A percentile compares a stretch with the other conserved stretches of the same genome.
Evolutionary conservation across 2,888 invertebrate genomes (phyloP).

Genomic region (Temnothorax ravouxi): DNA sequence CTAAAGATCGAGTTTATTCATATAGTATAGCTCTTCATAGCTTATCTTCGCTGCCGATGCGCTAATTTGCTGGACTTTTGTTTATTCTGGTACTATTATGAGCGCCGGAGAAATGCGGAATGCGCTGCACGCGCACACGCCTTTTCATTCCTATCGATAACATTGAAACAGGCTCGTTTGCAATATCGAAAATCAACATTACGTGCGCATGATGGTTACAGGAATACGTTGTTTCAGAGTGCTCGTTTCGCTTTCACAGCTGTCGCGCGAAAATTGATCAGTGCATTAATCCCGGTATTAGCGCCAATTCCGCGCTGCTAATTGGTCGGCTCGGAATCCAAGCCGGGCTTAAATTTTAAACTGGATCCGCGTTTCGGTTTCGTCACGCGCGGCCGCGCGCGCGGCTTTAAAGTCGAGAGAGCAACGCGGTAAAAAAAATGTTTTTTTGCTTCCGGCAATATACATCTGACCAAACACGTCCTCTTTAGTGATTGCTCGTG

Average conservation of each 20-base stretch:
- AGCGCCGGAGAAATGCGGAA: conserved; percentile 28
- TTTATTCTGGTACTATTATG: conserved; percentile 34
- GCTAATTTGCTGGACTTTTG: conserved; percentile 41
- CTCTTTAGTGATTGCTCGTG: conserved; percentile 38
- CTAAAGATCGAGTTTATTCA: conserved; percentile 38
- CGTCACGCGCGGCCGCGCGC: conserved; percentile 21
- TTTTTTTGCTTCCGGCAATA: conserved; percentile 48
- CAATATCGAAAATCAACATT: conserved; percentile 59
- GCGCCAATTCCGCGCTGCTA: conserved; percentile 65
- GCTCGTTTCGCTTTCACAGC: conserved; percentile 58
- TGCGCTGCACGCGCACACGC: background rate
- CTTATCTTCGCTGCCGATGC: conserved; percentile 3
- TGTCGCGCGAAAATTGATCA: conserved; percentile 70
- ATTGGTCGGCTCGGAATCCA: conserved; percentile 71
- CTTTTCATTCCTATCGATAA: conserved; percentile 51
- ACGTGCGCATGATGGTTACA: conserved; percentile 13
- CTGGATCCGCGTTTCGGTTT: conserved; percentile 57
- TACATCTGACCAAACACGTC: conserved; percentile 22
- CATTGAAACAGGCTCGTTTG: conserved; percentile 63
- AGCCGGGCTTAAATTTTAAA: conserved; percentile 69
- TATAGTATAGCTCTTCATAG: background rate
- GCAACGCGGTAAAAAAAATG: conserved; percentile 59
- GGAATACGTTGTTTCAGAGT: conserved; percentile 54
- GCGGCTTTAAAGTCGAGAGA: conserved; percentile 58
- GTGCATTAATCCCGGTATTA: conserved; percentile 73